These are phyloP conservation scores for Lamprologus speciosus DNA, from an alignment of 2,113 vertebrate species.

Conservation along the genomic window DNA sequence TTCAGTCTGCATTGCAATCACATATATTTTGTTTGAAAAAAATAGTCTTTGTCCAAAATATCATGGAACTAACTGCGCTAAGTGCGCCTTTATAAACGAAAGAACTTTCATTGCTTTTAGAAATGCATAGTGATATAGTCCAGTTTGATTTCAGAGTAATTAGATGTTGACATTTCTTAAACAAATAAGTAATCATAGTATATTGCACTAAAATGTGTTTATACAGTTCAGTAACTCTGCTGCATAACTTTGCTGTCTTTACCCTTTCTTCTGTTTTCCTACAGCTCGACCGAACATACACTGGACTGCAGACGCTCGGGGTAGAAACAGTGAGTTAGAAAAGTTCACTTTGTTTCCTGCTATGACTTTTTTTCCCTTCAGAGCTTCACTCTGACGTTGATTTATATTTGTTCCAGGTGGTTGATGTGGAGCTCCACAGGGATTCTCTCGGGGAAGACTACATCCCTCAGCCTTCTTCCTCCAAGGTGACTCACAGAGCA, in stretches of 20 bases:
- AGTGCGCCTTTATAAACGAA: not conserved
- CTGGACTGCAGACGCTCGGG: slow-evolving; percentile 93
- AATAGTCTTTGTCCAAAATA: not conserved
- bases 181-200: not conserved
- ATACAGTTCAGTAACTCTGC: not conserved
- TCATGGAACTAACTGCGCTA: not conserved
- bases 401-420: slow-evolving; percentile 76
- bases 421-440: slow-evolving; percentile 93
- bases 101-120: not conserved
- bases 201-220: not conserved
- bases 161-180: not conserved
- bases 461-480: slow-evolving; percentile 67
- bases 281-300: slow-evolving; percentile 96
- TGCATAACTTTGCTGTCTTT: not conserved
- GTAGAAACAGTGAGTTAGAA: slow-evolving; percentile 87
- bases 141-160: not conserved
- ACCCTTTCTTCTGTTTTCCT: slow-evolving; percentile 5
- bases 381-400: not conserved
- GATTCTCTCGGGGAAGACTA: slow-evolving; percentile 87
- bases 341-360: not conserved
- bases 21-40: not conserved
- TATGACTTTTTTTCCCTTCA: not conserved
- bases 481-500: slow-evolving; percentile 75
- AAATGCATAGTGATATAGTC: not conserved
- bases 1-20: not conserved